phyloP scores from a whole-genome alignment of 2,113 vertebrate species.

The Penelope pileata region DNA sequence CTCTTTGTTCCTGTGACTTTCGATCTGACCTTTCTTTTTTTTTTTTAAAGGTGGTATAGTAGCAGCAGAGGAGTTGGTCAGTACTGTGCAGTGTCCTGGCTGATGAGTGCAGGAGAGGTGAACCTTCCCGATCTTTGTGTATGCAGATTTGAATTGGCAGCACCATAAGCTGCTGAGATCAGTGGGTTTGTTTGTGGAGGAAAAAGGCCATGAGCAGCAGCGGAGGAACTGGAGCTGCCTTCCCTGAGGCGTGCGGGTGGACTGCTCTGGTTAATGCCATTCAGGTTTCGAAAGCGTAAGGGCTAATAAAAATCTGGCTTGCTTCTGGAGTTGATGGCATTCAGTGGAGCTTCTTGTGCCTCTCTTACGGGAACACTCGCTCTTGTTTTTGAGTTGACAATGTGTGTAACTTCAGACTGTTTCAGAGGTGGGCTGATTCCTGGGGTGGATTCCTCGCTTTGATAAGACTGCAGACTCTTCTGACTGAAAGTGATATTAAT shows the following conservation, averaged over 20 bases:
- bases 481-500: not conserved
- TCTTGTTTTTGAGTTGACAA: not conserved
- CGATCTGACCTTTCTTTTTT: not conserved
- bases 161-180: fast-evolving
- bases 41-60: not conserved
- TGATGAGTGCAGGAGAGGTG: not conserved
- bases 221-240: not conserved
- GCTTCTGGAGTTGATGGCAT: not conserved
- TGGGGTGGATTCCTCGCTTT: not conserved
- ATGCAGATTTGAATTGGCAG: not conserved
- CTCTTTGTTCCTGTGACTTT: not conserved
- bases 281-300: not conserved
- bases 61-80: not conserved
- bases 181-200: not conserved
- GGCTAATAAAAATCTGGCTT: not conserved
- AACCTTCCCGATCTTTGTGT: not conserved
- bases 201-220: not conserved
- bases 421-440: not conserved
- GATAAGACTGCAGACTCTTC: not conserved
- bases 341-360: not conserved
- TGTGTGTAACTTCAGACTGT: not conserved
- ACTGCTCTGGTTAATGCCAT: not conserved
- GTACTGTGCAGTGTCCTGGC: not conserved
- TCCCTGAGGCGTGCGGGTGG: not conserved
- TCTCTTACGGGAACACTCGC: not conserved